phyloP scores from a whole-genome alignment of 2,113 vertebrate genomes.

The Ictalurus furcatus region DNA sequence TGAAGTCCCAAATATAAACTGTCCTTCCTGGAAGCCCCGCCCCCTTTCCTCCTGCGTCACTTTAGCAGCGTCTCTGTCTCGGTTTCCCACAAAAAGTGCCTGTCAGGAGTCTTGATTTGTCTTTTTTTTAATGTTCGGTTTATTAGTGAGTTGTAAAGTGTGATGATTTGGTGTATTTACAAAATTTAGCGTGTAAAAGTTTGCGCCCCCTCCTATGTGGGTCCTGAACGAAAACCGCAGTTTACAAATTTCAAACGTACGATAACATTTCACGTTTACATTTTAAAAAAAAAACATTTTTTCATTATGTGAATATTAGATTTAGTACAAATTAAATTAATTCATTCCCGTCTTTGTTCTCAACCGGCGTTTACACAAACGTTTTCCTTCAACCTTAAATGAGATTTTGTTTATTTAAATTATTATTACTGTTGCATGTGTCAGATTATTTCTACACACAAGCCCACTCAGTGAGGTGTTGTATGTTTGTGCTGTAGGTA shows the following conservation, averaged over 20 bases:
- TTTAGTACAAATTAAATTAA: neutral
- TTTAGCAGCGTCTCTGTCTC: neutral
- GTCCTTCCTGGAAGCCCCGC: neutral
- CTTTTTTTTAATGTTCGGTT: too few relatives aligned
- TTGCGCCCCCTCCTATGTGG: neutral
- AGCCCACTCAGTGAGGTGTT: neutral
- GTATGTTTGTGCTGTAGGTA: slow-evolving; percentile 71
- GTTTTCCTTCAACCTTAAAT: neutral
- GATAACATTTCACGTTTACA: neutral
- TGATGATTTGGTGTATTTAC: too few relatives aligned
- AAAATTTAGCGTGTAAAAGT: neutral
- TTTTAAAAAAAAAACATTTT: neutral
- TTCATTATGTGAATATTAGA: neutral
- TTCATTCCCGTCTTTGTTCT: too few relatives aligned
- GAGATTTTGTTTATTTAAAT: too few relatives aligned
- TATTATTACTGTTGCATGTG: neutral
- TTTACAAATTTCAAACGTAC: neutral
- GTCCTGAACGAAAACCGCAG: neutral
- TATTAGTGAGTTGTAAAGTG: too few relatives aligned
- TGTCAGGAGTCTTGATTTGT: too few relatives aligned
- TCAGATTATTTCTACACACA: neutral
- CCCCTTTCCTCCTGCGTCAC: neutral
- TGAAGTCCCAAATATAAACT: neutral
- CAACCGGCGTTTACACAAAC: too few relatives aligned
- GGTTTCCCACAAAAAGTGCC: too few relatives aligned